Percentiles rank a stretch among this genome's conserved stretches.
Conservation (phyloP, 2,113 vertebrate species). For the Caracal caracal region DNA sequence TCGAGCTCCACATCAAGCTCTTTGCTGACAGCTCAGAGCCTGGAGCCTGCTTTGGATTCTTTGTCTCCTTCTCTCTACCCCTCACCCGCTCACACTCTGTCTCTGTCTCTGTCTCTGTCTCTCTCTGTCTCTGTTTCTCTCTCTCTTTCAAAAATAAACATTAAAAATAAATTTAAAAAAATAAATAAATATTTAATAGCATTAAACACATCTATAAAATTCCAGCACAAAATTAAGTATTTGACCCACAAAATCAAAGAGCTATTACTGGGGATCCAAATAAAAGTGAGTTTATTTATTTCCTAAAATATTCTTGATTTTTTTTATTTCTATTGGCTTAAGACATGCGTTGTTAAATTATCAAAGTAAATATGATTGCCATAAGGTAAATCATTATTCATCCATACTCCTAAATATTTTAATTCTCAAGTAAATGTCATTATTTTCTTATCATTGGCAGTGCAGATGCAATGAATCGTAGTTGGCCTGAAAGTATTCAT, state of each 20-base stretch:
- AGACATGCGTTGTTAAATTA: conserved; percentile 66
- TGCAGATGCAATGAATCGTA: conserved; percentile 77
- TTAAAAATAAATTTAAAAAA: too few species aligned
- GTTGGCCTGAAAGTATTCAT: conserved; percentile 75
- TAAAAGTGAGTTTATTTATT: conserved; percentile 46
- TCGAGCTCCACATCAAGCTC: too few species aligned
- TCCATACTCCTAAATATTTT: conserved; percentile 82
- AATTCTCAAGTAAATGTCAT: conserved; percentile 80
- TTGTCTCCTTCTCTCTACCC: too few species aligned
- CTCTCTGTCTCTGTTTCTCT: too few species aligned
- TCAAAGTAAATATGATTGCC: conserved; percentile 74
- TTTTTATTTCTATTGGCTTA: conserved; percentile 53
- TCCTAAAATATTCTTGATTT: conserved; percentile 38
- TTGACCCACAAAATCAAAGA: neutral
- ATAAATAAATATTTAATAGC: neutral
- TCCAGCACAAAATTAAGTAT: neutral
- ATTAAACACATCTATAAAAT: neutral
- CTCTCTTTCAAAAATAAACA: neutral
- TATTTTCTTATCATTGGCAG: conserved; percentile 72
- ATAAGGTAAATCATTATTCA: conserved; percentile 72
- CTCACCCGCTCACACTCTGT: too few species aligned
- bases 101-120: too few species aligned
- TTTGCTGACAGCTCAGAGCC: too few species aligned
- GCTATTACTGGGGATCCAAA: conserved; percentile 38
- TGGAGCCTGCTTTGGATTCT: too few species aligned